Conservation (phyloP, 2,113 vertebrate species). For the Poeciliopsis retropinna region DNA sequence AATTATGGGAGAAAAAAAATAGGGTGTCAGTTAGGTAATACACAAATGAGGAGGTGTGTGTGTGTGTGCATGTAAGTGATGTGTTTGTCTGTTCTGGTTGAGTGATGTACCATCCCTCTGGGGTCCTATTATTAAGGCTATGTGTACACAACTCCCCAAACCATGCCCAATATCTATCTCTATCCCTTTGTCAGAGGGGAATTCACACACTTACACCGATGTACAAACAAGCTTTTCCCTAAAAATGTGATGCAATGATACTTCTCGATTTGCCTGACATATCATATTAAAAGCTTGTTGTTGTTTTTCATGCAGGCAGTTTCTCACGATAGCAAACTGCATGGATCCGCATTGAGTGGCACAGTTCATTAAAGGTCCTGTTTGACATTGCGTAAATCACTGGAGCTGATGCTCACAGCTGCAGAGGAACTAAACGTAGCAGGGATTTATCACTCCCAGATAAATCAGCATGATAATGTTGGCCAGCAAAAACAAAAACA, state of each 20-base stretch:
- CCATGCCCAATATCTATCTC: constrained; percentile 61
- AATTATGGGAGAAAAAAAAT: constrained; percentile 31
- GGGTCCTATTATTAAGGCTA: constrained; percentile 68
- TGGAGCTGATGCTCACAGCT: constrained; percentile 21
- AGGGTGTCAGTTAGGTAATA: constrained; percentile 43
- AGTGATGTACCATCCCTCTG: constrained; percentile 55
- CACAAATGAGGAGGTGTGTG: constrained; percentile 1
- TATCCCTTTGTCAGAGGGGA: constrained; percentile 17
- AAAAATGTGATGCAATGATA: constrained; percentile 61
- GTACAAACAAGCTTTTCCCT: constrained; percentile 30
- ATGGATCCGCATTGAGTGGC: constrained; percentile 25
- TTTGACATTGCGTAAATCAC: constrained; percentile 44
- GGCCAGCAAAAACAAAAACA: constrained; percentile 36
- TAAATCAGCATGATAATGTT: not conserved
- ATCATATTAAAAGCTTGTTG: constrained; percentile 26
- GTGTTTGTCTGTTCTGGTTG: constrained; percentile 53
- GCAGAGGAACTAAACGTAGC: constrained; percentile 3
- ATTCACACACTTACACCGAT: constrained; percentile 14
- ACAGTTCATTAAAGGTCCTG: constrained; percentile 23
- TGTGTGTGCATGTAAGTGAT: constrained; percentile 39
- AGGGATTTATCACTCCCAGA: not conserved
- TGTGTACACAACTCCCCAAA: constrained; percentile 65
- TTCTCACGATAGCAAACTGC: constrained; percentile 6
- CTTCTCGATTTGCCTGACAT: constrained; percentile 34
- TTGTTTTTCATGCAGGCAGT: constrained; percentile 9